A percentile compares a stretch with the other conserved stretches of the same genome.
phyloP scores from a whole-genome alignment of 2,113 vertebrate genomes.

The Rana temporaria region DNA sequence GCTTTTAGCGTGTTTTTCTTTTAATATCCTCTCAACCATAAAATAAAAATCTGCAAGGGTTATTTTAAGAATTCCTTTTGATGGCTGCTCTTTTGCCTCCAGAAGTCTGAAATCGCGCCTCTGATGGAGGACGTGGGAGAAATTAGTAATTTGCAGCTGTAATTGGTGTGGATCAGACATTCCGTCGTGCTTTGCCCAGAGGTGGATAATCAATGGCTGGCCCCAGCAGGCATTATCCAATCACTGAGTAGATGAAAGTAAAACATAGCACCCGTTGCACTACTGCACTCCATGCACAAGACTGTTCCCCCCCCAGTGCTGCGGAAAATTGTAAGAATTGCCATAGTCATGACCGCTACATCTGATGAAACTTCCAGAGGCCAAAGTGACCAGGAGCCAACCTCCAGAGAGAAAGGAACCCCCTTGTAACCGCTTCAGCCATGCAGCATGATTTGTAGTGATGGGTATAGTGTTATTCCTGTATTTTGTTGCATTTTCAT shows the following conservation, averaged over 20 bases:
- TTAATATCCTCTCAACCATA: background rate
- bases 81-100: slow-evolving; percentile 41
- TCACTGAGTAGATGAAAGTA: slow-evolving; percentile 24
- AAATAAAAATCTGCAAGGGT: slow-evolving; percentile 10
- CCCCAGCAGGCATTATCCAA: background rate
- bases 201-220: slow-evolving; percentile 45
- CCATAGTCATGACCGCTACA: too few relatives aligned
- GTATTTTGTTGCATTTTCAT: too few relatives aligned
- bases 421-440: too few relatives aligned
- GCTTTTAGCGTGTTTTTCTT: background rate
- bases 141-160: slow-evolving; percentile 32
- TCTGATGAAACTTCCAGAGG: background rate
- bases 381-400: background rate
- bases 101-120: slow-evolving; percentile 34
- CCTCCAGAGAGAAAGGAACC: too few relatives aligned
- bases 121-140: slow-evolving; percentile 17
- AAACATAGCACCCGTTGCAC: background rate
- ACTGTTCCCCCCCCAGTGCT: background rate
- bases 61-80: slow-evolving; percentile 52
- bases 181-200: background rate
- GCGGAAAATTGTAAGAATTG: background rate
- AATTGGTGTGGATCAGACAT: slow-evolving; percentile 30
- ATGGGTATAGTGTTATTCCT: too few relatives aligned
- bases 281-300: background rate
- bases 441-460: too few relatives aligned